Evolutionary conservation across 2,888 invertebrate species (phyloP), one percentile per base, ranked within the genome.

Genomic region (Dioctria linearis): DNA sequence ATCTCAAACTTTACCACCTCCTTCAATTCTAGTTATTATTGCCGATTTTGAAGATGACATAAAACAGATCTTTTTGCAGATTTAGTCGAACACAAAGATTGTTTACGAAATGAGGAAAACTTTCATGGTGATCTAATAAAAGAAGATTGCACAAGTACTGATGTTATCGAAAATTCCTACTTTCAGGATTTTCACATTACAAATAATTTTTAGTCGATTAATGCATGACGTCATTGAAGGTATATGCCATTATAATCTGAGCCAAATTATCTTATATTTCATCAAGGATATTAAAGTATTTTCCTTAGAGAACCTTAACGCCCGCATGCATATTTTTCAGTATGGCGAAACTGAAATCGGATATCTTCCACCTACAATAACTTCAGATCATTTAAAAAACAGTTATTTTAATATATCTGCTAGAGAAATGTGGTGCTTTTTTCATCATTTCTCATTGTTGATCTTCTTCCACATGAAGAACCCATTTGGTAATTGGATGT

Each of bases 331-430:
- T 11, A 11, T 39, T 8, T 46, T 69, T 51, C 42, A 5, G 8
- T 69, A 49, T 37, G 69, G 51, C 4, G 25, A 69, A 25, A 51
- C 49, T 69, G 69, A 69, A 51, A 49, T 69, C 3, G 69, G 51
- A 5, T 25, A 69, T 51, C 11, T 49, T 6, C 37, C 37, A 5
- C 69, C 5, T 8, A 6, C 51, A 5, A 46, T 49, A 25, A 49
- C 51, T 5, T 25, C 49, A 37, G 37, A 69, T 37, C 13, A 49
- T 39, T 9, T 69, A 69, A 51, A 8, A 49, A 49, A 46, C 3
- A 49, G 25, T 25, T 13, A 69, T 51, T 51, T 69, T 9, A 69
- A 46, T 69, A n/a, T 69, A n/a, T n/a, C 69, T 3, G 51, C 69
- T 37, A 25, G 49, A 51, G 51, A 69, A 51, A 69, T 69, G 69